These are phyloP conservation scores for Carposina sasakii DNA, from an alignment of 1,140 invertebrate genomes.

Conservation along the genomic window DNA sequence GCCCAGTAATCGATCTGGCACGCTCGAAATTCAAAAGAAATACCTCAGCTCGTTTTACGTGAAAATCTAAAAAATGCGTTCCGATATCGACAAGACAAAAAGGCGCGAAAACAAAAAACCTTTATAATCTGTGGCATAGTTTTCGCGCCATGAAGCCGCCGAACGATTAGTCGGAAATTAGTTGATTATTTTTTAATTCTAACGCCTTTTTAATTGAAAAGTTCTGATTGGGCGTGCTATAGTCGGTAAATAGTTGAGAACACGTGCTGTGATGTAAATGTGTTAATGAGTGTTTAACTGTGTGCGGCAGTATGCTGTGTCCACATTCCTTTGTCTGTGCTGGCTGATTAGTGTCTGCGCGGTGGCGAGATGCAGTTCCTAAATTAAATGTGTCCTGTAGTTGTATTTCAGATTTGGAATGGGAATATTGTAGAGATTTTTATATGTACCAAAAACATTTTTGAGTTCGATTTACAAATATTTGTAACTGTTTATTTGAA, in stretches of 20 bases:
- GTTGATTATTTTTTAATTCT: background rate
- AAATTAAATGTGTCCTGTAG: no score
- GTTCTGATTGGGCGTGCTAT: slow-evolving; percentile 41
- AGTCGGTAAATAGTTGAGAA: slow-evolving; percentile 29
- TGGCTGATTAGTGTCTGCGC: slow-evolving; percentile 35
- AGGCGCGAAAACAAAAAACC: slow-evolving; percentile 20
- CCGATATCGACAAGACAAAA: background rate
- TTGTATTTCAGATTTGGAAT: no score
- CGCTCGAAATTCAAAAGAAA: slow-evolving; percentile 41
- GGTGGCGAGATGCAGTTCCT: no score
- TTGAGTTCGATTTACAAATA: no score
- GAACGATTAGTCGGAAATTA: background rate
- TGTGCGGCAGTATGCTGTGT: no score
- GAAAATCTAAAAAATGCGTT: no score
- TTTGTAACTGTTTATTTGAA: no score
- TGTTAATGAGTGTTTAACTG: slow-evolving; percentile 63
- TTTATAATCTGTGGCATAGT: background rate
- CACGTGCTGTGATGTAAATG: slow-evolving; percentile 65
- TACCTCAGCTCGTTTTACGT: no score
- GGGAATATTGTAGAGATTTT: no score
- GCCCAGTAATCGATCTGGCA: slow-evolving; percentile 43
- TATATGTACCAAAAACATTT: no score
- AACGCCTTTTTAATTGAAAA: slow-evolving; percentile 46
- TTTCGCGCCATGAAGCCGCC: slow-evolving; percentile 1
- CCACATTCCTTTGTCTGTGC: slow-evolving; percentile 40